Percentiles rank a stretch among this genome's conserved stretches.
Conservation (phyloP, 92 coral and sea anemone genomes). For the Epizoanthus scotinus region DNA sequence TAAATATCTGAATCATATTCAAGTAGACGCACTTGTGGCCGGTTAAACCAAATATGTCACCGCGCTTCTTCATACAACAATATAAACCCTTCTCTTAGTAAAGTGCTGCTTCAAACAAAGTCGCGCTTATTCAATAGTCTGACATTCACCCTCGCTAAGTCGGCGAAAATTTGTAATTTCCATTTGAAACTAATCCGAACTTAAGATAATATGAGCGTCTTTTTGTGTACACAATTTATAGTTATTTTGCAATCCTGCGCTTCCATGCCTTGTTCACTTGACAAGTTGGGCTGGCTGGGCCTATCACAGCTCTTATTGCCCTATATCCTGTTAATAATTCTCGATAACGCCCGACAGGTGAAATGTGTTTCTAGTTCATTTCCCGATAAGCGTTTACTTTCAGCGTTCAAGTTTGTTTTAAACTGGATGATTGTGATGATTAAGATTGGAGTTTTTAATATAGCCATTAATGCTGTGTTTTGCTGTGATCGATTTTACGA, state of each 20-base stretch:
- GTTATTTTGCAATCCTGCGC: background rate
- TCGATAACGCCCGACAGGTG: conserved; percentile 39
- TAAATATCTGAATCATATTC: background rate
- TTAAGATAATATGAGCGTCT: conserved; percentile 15
- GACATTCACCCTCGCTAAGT: background rate
- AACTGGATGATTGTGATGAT: conserved; percentile 11
- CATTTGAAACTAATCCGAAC: conserved; percentile 1
- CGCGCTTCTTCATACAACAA: background rate
- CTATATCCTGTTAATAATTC: conserved; percentile 37
- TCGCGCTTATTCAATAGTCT: background rate
- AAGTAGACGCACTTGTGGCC: background rate
- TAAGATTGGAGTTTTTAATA: conserved; percentile 47
- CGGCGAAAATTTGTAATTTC: conserved; percentile 21
- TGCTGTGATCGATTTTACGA: conserved; percentile 50
- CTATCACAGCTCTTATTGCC: conserved; percentile 25
- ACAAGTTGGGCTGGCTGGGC: background rate
- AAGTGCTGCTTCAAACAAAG: conserved; percentile 4
- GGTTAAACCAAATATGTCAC: conserved; percentile 15
- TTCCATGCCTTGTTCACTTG: background rate
- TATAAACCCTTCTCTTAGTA: background rate
- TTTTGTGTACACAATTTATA: conserved; percentile 19
- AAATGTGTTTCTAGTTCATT: conserved; percentile 22
- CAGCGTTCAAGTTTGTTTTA: conserved; percentile 29
- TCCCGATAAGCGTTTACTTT: conserved; percentile 24
- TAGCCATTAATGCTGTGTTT: conserved; percentile 53